Evolutionary conservation across 2,797 vertebrate genomes (phyloP).

Genomic region (Helostoma temminkii): DNA sequence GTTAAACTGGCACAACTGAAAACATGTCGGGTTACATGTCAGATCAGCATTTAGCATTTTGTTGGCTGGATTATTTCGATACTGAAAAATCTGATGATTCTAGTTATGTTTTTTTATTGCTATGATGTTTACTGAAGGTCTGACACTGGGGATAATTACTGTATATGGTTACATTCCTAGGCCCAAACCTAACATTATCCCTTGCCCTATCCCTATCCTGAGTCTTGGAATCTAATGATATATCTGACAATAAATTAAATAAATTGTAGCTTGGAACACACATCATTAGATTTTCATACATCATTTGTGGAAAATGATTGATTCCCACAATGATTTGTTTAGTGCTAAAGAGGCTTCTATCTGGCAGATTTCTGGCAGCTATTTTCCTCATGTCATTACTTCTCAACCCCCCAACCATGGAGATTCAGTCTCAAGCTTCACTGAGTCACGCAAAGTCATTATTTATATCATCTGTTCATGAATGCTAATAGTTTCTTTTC

Average conservation of each 20-base stretch:
- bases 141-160: too few relatives aligned
- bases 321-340: not conserved
- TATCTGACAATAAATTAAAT: too few relatives aligned
- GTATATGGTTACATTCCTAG: too few relatives aligned
- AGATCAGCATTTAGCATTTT: too few relatives aligned
- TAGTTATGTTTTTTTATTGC: too few relatives aligned
- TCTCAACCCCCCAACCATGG: constrained; percentile 18
- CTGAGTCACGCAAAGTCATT: constrained; percentile 23
- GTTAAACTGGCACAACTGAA: too few relatives aligned
- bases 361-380: constrained; percentile 20
- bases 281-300: constrained; percentile 26
- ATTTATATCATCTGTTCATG: constrained; percentile 20
- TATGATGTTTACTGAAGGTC: too few relatives aligned
- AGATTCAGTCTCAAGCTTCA: constrained; percentile 27
- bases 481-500: constrained; percentile 23
- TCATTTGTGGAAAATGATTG: constrained; percentile 7
- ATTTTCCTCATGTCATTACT: constrained; percentile 35
- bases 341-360: constrained; percentile 12
- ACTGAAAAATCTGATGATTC: too few relatives aligned
- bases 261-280: not conserved
- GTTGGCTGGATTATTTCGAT: too few relatives aligned
- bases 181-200: too few relatives aligned
- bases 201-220: too few relatives aligned
- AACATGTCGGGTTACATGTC: too few relatives aligned
- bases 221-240: not conserved